Evolutionary conservation across 1,140 invertebrate genomes (phyloP).

Genomic region (Centruroides sculpturatus): DNA sequence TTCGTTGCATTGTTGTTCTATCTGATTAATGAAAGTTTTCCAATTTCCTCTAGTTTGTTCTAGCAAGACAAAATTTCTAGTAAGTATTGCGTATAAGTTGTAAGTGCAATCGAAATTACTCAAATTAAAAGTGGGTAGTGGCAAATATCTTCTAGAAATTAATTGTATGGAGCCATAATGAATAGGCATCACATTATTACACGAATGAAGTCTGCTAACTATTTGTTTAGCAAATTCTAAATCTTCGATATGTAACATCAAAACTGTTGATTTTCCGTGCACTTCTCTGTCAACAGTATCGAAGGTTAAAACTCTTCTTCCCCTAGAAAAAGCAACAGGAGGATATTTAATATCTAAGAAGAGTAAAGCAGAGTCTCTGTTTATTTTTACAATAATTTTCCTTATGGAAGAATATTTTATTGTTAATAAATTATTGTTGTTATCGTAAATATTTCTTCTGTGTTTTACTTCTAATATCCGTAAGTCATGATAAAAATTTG

Average conservation of each 20-base stretch:
- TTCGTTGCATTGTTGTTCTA: background rate
- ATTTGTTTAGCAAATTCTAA: background rate
- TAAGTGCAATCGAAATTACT: background rate
- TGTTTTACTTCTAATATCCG: background rate
- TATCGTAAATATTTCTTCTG: too few species aligned
- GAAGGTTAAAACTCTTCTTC: background rate
- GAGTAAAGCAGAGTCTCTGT: background rate
- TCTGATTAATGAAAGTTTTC: background rate
- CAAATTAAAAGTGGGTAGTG: background rate
- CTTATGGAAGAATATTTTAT: constrained; percentile 5
- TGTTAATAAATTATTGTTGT: background rate
- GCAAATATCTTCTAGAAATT: background rate
- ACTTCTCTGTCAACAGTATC: background rate
- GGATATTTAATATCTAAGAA: too few species aligned
- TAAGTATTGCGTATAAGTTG: background rate
- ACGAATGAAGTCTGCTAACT: constrained; percentile 2
- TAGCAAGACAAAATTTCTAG: constrained; percentile 1
- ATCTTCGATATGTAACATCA: background rate
- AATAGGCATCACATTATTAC: background rate
- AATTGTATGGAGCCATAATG: background rate
- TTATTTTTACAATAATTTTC: constrained; percentile 4
- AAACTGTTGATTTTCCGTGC: too few species aligned
- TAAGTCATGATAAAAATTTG: constrained; percentile 5
- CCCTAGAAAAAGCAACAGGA: too few species aligned
- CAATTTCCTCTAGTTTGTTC: too few species aligned